Evolutionary conservation across 2,797 vertebrate genomes (phyloP).

Genomic region (Gymnothorax javanicus): DNA sequence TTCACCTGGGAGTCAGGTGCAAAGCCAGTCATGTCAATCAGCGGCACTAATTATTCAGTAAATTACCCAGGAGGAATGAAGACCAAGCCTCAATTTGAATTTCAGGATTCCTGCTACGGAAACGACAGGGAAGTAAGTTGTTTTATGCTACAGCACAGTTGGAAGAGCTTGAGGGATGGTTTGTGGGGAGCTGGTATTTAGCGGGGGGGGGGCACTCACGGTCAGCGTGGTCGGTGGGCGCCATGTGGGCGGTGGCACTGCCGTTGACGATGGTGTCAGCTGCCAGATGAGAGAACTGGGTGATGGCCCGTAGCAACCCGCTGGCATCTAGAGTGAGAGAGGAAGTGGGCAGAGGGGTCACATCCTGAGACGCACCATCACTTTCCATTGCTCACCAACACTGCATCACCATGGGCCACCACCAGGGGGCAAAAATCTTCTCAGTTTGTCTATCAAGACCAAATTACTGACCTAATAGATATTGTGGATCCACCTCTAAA

Average conservation of each 20-base stretch:
- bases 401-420: neutral
- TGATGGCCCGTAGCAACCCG: slow-evolving; percentile 81
- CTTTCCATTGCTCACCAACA: neutral
- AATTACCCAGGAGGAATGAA: too few relatives aligned
- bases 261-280: slow-evolving; percentile 89
- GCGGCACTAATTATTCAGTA: too few relatives aligned
- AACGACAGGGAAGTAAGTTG: neutral
- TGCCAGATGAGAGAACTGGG: slow-evolving; percentile 86
- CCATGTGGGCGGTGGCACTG: slow-evolving; percentile 89
- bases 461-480: neutral
- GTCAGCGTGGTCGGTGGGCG: slow-evolving; percentile 86
- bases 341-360: neutral
- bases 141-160: neutral
- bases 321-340: slow-evolving; percentile 75
- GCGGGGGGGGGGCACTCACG: slow-evolving; percentile 65
- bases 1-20: too few relatives aligned
- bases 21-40: too few relatives aligned
- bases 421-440: neutral
- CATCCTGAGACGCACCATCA: neutral
- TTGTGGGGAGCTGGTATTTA: neutral
- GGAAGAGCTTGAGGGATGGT: neutral
- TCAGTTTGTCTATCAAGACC: neutral
- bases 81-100: too few relatives aligned
- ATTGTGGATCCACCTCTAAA: neutral
- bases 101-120: neutral